A percentile compares a stretch with the other conserved stretches of the same genome.
Evolutionary conservation across 2,797 vertebrate genomes (phyloP).

Genomic region (Selene dorsalis): DNA sequence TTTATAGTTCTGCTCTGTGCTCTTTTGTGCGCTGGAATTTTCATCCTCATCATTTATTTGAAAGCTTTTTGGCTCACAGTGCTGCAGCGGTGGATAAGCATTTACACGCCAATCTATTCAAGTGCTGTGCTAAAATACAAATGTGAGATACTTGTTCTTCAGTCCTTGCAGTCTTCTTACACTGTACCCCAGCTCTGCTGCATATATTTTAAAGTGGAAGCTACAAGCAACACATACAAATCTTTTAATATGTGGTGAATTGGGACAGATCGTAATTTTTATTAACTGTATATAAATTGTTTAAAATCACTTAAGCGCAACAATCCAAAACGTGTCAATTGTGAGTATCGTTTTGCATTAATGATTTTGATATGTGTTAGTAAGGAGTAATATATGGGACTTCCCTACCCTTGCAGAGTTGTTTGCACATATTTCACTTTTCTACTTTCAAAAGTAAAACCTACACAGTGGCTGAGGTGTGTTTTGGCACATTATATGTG

Average conservation of each 20-base stretch:
- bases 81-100: neutral
- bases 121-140: neutral
- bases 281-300: neutral
- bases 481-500: neutral
- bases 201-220: neutral
- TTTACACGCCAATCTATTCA: neutral
- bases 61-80: conserved; percentile 14
- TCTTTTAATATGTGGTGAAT: neutral
- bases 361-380: no score
- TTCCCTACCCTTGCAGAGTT: neutral
- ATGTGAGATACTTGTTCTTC: neutral
- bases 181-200: neutral
- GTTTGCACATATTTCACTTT: neutral
- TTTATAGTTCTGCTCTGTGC: neutral
- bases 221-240: neutral
- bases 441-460: neutral
- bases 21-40: conserved; percentile 23
- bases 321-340: no score
- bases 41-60: conserved; percentile 25
- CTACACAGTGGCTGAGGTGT: neutral
- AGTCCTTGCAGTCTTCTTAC: neutral
- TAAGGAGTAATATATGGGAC: no score
- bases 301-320: neutral
- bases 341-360: no score
- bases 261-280: neutral